Base-by-base conservation (phyloP, 2,797 vertebrate genomes). In the Cyprinella venusta region DNA sequence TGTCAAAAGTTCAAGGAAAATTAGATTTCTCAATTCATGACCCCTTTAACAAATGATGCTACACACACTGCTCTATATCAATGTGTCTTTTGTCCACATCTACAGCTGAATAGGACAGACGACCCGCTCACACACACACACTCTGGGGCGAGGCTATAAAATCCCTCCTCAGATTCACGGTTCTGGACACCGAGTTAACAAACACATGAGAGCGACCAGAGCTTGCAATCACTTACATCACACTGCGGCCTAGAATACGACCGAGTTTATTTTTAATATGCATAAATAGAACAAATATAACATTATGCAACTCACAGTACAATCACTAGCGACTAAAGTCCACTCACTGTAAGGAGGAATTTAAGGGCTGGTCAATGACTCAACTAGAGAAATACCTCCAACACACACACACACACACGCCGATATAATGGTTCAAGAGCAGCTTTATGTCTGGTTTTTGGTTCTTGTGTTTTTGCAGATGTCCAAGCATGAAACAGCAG, bases 381-480 rank as follows among this genome's bases (percentile, higher is more conserved):
- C 48, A 48, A 81, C 30, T 40, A 67, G 7, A 67, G 52, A 36
- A 40, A 64, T 54, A 69, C 86, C 81, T 63, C 13, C 61, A 63
- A n/a, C 26, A 33, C 19, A 24, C 9, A 59, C n/a, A n/a, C 24
- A 33, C 19, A 54, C 52, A 54, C 52, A 21, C 19, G 21, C 52
- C 24, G 26, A 24, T 24, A 4, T 24, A 59, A 12, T 59, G 9
- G 56, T 59, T 24, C 4, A 1, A 24, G n/a, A 12, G 10, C n/a
- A 59, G 10, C 56, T 54, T 8, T 24, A 24, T 59, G 19, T 16
- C 21, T 38, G 59, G 19, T 42, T 42, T 81, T 89, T 89, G 89
- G 88, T 92, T 90, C 85, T 88, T 87, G 87, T 88, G 92, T 95
- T 96, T 94, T 94, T 95, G 93, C 93, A 95, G 93, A 95, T 94